Evolutionary conservation across 1,140 invertebrate genomes (phyloP).

Genomic region (Rhopalosiphum maidis): DNA sequence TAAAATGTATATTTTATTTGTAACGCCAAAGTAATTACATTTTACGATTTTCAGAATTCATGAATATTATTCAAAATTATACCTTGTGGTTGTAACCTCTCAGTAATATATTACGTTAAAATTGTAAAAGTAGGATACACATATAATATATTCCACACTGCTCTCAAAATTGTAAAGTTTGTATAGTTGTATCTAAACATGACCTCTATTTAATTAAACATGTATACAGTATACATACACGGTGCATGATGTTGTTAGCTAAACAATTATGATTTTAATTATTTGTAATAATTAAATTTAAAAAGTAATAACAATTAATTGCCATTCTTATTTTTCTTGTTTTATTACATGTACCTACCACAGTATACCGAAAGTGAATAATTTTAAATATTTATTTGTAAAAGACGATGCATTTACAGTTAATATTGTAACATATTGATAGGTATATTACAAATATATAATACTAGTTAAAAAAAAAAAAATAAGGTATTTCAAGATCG

Average conservation of each 20-base stretch:
- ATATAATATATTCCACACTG: not conserved
- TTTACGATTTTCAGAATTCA: not conserved
- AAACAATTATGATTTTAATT: not conserved
- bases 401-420: not conserved
- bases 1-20: not conserved
- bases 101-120: not conserved
- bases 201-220: constrained; percentile 17
- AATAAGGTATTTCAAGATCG: not conserved
- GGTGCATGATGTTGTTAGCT: too few relatives aligned
- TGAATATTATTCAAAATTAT: not conserved
- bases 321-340: too few relatives aligned
- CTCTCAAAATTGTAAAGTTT: not conserved
- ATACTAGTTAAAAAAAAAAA: not conserved
- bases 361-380: not conserved
- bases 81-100: not conserved
- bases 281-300: not conserved
- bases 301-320: not conserved
- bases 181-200: not conserved
- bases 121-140: not conserved
- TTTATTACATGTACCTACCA: too few relatives aligned
- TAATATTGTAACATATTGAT: not conserved
- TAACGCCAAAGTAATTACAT: not conserved
- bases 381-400: not conserved
- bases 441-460: not conserved
- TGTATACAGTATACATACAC: not conserved